Percentiles rank a stretch among this genome's conserved stretches.
Conservation (phyloP, 2,113 vertebrate species). For the Coregonus clupeaformis region DNA sequence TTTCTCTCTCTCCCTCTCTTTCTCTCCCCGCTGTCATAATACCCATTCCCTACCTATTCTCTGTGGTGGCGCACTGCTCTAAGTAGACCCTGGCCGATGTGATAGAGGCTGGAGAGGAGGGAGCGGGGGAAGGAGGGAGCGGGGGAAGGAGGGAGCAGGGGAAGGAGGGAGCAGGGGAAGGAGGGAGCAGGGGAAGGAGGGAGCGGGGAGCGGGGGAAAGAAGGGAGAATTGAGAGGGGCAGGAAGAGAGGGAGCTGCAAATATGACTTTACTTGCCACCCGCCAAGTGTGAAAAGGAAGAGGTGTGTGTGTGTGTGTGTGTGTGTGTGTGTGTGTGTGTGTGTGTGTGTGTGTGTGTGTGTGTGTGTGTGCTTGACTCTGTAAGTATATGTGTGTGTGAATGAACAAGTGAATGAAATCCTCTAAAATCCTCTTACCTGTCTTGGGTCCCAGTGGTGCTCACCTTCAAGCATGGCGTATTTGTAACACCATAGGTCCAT, state of each 20-base stretch:
- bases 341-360: slow-evolving; percentile 1
- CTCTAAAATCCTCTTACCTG: slow-evolving; percentile 3
- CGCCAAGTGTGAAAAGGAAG: slow-evolving; percentile 31
- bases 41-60: slow-evolving; percentile 66
- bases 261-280: slow-evolving; percentile 50
- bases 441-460: background rate
- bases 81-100: slow-evolving; percentile 70
- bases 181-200: background rate
- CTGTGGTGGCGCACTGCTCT: slow-evolving; percentile 55
- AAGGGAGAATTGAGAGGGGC: no score
- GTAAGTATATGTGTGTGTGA: background rate
- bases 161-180: no score
- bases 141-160: background rate
- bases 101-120: slow-evolving; percentile 60
- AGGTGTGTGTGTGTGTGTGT: background rate
- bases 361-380: background rate
- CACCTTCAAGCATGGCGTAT: slow-evolving; percentile 11
- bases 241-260: slow-evolving; percentile 2
- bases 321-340: background rate
- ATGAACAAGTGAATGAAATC: background rate
- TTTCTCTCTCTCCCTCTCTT: slow-evolving; percentile 64
- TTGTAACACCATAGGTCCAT: slow-evolving; percentile 4
- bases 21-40: slow-evolving; percentile 67
- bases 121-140: background rate
- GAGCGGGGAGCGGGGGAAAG: no score